Base-by-base conservation (phyloP, 2,797 vertebrate genomes). In the Delichon dasypus region DNA sequence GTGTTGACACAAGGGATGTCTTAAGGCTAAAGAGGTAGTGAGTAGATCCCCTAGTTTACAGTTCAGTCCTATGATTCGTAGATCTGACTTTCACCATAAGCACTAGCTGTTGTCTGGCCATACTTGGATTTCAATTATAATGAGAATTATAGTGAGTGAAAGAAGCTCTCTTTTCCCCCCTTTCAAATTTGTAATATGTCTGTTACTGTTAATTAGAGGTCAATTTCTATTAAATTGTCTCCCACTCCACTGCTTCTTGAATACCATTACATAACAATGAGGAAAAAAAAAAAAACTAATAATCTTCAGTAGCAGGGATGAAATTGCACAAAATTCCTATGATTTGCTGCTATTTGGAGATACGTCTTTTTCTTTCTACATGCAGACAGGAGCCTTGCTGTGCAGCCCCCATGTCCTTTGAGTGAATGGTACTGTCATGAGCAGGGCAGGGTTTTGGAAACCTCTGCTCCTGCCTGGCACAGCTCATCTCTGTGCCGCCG, bases 141-240 rank as follows among this genome's bases (percentile, higher is more conserved):
- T 16, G 10, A 48, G 30, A 53, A 70, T 38, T 38, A 38, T 38
- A 93, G 20, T 17, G 8, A 76, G 55, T 74, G 20, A 70, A 85
- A 92, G 27, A 55, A 73, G 6, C 29, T 45, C 29, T 65, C 38
- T 36, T 61, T 65, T 38, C 8, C 1, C 2, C 9, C 9, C 22
- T 71, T 80, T 57, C 45, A 45, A 62, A 36, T 64, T 42, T 25
- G 5, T 62, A 79, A 23, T 2, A 0, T 1, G 2, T 42, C 16
- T 91, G 29, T 50, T 83, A 42, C 30, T 85, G 32, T 85, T 89
- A 91, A 66, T 89, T 76, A 77, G 8, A 80, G 45, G 42, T 80
- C 55, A 89, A 5, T 77, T 71, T 85, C 20, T 67, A 61, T 76
- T 55, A 62, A 44, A 51, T 71, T 75, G 20, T 79, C 65, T 88